A percentile compares a stretch with the other conserved stretches of the same genome.
Conservation (phyloP, 2,888 invertebrate genomes). For the Leptopilina drosophilae region DNA sequence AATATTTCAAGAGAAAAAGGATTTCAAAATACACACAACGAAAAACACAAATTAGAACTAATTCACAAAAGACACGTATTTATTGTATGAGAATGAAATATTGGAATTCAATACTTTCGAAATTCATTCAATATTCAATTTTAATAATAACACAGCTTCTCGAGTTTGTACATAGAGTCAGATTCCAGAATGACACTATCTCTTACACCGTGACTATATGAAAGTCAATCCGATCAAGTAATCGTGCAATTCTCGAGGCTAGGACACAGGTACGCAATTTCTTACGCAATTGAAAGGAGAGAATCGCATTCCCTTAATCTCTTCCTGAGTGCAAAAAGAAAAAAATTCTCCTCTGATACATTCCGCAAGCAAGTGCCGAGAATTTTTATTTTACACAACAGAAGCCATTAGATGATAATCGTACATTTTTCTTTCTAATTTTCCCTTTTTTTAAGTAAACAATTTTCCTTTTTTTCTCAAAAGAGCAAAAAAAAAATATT, state of each 20-base stretch:
- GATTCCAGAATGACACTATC: slow-evolving; percentile 34
- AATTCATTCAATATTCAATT: slow-evolving; percentile 19
- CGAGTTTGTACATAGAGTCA: not conserved
- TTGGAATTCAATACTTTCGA: slow-evolving; percentile 14
- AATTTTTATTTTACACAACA: not conserved
- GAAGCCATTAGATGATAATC: not conserved
- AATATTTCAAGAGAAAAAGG: not conserved
- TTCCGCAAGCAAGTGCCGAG: not conserved
- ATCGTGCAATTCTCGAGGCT: slow-evolving; percentile 25
- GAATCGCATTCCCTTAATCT: slow-evolving; percentile 19
- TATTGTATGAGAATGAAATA: slow-evolving; percentile 1
- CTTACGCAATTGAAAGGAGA: slow-evolving; percentile 22
- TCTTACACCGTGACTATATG: slow-evolving; percentile 22
- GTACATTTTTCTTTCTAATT: not conserved
- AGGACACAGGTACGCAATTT: slow-evolving; percentile 30
- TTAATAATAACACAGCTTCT: not conserved
- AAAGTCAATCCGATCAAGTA: slow-evolving; percentile 27
- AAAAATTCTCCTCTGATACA: not conserved
- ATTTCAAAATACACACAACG: no score
- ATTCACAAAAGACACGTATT: not conserved
- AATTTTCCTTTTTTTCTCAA: no score
- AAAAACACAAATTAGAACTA: not conserved
- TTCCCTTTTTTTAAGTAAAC: no score
- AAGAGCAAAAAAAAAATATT: no score
- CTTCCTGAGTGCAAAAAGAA: slow-evolving; percentile 7